Evolutionary conservation across 2,888 invertebrate species (phyloP).

Genomic region (Erpobdella octoculata): DNA sequence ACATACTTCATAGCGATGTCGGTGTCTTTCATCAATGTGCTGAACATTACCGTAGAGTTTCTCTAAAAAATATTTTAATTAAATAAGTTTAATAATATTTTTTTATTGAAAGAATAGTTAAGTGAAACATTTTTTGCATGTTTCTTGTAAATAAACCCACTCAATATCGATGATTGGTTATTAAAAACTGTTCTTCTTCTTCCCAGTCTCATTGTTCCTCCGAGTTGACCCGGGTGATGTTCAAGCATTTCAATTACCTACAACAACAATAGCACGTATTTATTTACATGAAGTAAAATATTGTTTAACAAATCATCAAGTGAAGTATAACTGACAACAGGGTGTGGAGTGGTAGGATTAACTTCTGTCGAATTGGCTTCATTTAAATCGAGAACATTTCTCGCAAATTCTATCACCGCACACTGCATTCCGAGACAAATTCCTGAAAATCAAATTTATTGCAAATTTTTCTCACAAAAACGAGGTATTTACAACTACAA

Average conservation of each 20-base stretch:
- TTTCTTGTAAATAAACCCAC: no score
- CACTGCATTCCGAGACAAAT: slow-evolving; percentile 94
- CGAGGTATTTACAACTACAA: no score
- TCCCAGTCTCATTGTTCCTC: slow-evolving; percentile 95
- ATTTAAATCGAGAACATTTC: slow-evolving; percentile 69
- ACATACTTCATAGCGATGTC: slow-evolving; percentile 80
- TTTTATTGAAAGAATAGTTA: no score
- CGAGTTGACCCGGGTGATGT: slow-evolving; percentile 76
- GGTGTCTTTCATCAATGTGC: slow-evolving; percentile 80
- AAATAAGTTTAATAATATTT: no score
- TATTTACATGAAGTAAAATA: no score
- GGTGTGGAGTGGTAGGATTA: slow-evolving; percentile 64
- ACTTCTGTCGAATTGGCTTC: slow-evolving; percentile 83
- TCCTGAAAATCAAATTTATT: slow-evolving; percentile 42
- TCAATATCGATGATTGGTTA: no score
- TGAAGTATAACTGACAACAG: slow-evolving; percentile 58
- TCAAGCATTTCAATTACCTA: slow-evolving; percentile 94
- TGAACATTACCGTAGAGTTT: slow-evolving; percentile 48
- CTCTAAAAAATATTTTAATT: no score
- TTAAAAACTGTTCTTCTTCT: slow-evolving; percentile 77
- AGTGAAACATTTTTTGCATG: no score
- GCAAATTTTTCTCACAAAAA: no score
- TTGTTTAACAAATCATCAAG: not conserved
- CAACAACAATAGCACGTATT: not conserved
- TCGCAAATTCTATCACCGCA: slow-evolving; percentile 84